Evolutionary conservation across 2,888 invertebrate species (phyloP).

Genomic region (Hyalella azteca): DNA sequence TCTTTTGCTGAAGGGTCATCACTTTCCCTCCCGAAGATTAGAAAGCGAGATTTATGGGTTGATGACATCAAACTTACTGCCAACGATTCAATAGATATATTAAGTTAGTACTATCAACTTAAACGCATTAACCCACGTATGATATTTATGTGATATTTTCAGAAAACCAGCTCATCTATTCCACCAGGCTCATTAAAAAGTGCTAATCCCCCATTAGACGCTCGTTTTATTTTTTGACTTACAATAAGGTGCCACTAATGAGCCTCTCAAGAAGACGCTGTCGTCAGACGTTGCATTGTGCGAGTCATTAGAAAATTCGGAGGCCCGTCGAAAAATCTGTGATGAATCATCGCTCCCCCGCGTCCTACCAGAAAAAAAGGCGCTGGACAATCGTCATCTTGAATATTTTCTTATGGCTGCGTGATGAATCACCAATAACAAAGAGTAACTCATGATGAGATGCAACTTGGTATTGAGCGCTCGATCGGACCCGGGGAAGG

Average conservation of each 20-base stretch:
- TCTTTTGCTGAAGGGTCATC: neutral
- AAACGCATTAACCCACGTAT: neutral
- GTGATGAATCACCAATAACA: no score
- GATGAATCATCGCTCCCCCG: neutral
- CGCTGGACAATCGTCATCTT: no score
- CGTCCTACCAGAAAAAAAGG: no score
- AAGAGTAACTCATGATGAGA: no score
- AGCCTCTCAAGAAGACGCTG: neutral
- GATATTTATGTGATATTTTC: neutral
- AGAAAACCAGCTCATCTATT: neutral
- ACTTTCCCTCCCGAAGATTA: slow-evolving; percentile 24
- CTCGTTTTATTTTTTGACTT: neutral
- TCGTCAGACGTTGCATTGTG: neutral
- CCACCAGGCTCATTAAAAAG: neutral
- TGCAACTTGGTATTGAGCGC: no score
- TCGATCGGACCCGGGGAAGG: no score
- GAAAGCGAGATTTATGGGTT: slow-evolving; percentile 1
- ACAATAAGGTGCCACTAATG: neutral
- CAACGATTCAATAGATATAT: neutral
- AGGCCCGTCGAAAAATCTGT: neutral
- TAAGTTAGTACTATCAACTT: no score
- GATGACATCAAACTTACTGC: neutral
- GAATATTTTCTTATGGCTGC: no score
- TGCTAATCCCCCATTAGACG: slow-evolving; percentile 1
- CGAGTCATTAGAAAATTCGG: neutral